These are phyloP conservation scores for Hoplodrina ambigua DNA, from an alignment of 2,888 invertebrate species.

Conservation along the genomic window DNA sequence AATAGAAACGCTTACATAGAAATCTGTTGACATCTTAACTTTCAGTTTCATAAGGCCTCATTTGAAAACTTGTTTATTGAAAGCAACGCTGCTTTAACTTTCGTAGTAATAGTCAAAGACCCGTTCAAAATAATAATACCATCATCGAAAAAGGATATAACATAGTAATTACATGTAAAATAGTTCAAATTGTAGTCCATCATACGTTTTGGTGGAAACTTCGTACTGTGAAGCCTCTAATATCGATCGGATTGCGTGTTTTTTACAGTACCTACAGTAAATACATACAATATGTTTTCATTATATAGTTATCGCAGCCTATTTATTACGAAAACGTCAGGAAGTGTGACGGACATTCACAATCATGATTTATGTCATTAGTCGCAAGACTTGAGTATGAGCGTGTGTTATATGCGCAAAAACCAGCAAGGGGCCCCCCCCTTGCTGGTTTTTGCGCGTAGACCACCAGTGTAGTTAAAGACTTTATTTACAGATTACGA, in stretches of 20 bases:
- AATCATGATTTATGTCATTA: background rate
- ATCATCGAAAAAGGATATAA: background rate
- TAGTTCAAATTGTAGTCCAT: too few species aligned
- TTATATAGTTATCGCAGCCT: slow-evolving; percentile 1
- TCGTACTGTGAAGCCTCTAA: background rate
- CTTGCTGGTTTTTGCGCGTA: too few species aligned
- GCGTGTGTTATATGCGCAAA: too few species aligned
- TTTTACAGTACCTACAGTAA: background rate
- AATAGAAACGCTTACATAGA: slow-evolving; percentile 5
- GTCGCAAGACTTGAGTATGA: too few species aligned
- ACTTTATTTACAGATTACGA: too few species aligned
- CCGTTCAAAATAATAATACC: background rate
- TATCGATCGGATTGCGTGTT: slow-evolving; percentile 2
- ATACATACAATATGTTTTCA: background rate
- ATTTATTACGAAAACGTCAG: background rate
- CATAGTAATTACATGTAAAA: background rate
- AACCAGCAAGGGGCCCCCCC: too few species aligned
- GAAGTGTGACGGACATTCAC: background rate
- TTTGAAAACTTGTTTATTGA: slow-evolving; percentile 43
- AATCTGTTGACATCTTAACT: slow-evolving; percentile 19
- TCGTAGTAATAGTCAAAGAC: too few species aligned
- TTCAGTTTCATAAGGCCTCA: slow-evolving; percentile 22
- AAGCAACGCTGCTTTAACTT: slow-evolving; percentile 30
- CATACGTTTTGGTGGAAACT: too few species aligned
- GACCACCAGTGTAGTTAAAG: too few species aligned